A percentile compares a stretch with the other conserved stretches of the same genome.
phyloP scores from a whole-genome alignment of 1,140 invertebrate genomes.

The Brachionus sp. region DNA sequence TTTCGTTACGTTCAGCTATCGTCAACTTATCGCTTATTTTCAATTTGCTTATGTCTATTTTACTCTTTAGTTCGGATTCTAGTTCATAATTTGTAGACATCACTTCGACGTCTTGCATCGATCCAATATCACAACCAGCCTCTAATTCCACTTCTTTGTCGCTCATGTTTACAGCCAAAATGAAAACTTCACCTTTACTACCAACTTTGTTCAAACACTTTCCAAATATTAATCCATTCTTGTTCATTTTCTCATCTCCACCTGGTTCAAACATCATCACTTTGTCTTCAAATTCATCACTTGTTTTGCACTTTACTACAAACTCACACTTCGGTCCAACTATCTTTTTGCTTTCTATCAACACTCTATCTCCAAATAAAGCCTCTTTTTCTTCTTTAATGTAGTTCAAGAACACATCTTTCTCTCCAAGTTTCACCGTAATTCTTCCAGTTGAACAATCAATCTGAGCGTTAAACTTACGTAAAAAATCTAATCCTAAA shows the following conservation, averaged over 20 bases:
- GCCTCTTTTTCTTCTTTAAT: not conserved
- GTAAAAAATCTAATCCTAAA: conserved; percentile 25
- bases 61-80: not conserved
- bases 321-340: not conserved
- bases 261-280: not conserved
- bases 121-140: not conserved
- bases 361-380: not conserved
- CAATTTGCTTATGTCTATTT: too few relatives aligned
- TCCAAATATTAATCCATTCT: not conserved
- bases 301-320: not conserved
- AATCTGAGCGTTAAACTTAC: not conserved
- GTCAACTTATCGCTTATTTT: too few relatives aligned
- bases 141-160: not conserved
- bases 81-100: not conserved
- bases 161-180: not conserved
- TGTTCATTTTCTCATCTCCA: not conserved
- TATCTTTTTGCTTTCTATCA: not conserved
- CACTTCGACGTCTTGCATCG: not conserved
- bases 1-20: too few relatives aligned
- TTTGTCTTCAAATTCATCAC: not conserved
- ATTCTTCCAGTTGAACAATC: not conserved
- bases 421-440: not conserved
- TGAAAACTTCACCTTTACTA: not conserved
- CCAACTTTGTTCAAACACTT: not conserved
- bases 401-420: not conserved